Evolutionary conservation across 2,113 vertebrate species (phyloP).

Genomic region (Chaetura pelagica): DNA sequence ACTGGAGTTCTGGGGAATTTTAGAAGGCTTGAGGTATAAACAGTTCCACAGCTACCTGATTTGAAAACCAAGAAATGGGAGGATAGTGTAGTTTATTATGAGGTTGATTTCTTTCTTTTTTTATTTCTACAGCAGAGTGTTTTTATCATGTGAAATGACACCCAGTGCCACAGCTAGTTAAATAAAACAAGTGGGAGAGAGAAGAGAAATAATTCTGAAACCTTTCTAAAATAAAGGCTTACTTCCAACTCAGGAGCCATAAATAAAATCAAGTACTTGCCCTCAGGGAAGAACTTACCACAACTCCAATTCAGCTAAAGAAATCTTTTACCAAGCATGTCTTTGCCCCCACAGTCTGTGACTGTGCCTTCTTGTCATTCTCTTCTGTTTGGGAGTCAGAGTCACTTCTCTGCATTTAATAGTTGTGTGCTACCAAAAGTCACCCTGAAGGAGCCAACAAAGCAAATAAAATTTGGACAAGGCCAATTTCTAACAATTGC

Average conservation of each 20-base stretch:
- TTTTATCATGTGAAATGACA: background rate
- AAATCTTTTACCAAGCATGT: background rate
- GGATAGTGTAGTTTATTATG: background rate
- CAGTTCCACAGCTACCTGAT: background rate
- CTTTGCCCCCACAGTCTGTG: background rate
- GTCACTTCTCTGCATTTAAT: background rate
- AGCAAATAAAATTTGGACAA: background rate
- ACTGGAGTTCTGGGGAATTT: conserved; percentile 10
- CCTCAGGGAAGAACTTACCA: conserved; percentile 18
- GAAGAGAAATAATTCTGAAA: conserved; percentile 9
- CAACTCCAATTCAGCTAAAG: background rate
- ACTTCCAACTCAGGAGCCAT: conserved; percentile 9
- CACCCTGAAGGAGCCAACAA: background rate
- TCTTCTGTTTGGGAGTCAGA: background rate
- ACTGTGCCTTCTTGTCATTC: background rate
- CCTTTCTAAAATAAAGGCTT: conserved; percentile 14
- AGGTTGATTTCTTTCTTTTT: background rate
- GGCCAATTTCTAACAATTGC: background rate
- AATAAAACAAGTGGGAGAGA: conserved; percentile 4
- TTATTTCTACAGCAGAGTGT: background rate
- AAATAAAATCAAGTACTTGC: conserved; percentile 55
- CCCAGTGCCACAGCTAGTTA: conserved; percentile 19
- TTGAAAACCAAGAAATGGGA: conserved; percentile 9
- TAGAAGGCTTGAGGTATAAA: background rate
- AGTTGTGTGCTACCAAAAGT: background rate